Conservation (phyloP, 2,113 vertebrate genomes). For the Equus quagga region DNA sequence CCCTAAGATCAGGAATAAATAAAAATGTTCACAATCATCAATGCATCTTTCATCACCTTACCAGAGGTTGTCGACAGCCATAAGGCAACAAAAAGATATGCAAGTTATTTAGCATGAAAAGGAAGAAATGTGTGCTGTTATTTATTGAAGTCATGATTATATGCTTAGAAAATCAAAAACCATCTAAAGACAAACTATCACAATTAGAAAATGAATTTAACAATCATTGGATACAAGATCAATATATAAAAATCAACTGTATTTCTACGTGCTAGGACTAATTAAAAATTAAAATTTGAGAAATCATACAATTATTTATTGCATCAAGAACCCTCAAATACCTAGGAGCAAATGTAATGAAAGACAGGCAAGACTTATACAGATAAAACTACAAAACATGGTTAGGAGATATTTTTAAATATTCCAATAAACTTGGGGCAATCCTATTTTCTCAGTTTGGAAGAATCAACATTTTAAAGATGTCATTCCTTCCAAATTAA, state of each 20-base stretch:
- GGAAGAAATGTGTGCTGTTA: not conserved
- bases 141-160: not conserved
- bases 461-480: not conserved
- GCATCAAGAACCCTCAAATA: not conserved
- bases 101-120: not conserved
- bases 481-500: not conserved
- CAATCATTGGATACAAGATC: not conserved
- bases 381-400: not conserved
- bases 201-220: not conserved
- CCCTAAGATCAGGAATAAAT: not conserved
- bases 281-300: not conserved
- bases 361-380: not conserved
- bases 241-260: not conserved
- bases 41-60: not conserved
- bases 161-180: not conserved
- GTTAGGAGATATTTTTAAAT: not conserved
- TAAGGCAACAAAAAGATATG: not conserved
- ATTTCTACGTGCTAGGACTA: not conserved
- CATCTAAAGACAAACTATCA: not conserved
- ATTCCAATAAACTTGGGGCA: not conserved
- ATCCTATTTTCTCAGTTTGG: not conserved
- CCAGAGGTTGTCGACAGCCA: not conserved
- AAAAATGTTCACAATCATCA: not conserved
- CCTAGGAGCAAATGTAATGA: not conserved
- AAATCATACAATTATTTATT: not conserved